These are phyloP conservation scores for Lemur catta DNA, from an alignment of 2,797 vertebrate species.

Conservation along the genomic window DNA sequence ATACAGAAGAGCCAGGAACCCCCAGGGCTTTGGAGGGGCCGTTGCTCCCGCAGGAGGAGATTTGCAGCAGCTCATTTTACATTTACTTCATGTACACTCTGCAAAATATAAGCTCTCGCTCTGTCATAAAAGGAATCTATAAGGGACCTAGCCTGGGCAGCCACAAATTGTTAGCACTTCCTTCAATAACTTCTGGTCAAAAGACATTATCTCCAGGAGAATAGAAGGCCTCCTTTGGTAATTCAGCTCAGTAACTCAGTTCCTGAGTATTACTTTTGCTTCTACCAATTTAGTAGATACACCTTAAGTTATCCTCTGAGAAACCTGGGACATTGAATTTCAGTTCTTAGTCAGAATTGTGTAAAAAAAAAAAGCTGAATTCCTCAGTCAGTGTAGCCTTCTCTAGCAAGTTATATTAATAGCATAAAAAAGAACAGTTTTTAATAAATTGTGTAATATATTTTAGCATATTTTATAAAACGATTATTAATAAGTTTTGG, in stretches of 20 bases:
- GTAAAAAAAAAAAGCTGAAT: neutral
- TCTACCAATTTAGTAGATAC: neutral
- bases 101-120: neutral
- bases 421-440: neutral
- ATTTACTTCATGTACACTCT: neutral
- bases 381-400: neutral
- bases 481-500: neutral
- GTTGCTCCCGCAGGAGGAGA: neutral
- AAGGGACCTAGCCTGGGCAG: neutral
- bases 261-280: neutral
- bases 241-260: neutral
- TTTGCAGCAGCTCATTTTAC: neutral
- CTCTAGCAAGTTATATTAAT: neutral
- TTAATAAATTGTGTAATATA: neutral
- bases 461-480: neutral
- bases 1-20: neutral
- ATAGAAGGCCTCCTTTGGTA: neutral
- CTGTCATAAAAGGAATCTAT: neutral
- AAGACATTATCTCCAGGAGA: neutral
- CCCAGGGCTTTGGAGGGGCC: rapidly evolving
- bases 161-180: neutral
- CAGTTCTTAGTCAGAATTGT: neutral
- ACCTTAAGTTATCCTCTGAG: neutral
- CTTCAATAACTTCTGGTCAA: neutral
- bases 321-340: neutral